phyloP scores from a whole-genome alignment of 2,888 invertebrate genomes.

The Microchrysa polita region DNA sequence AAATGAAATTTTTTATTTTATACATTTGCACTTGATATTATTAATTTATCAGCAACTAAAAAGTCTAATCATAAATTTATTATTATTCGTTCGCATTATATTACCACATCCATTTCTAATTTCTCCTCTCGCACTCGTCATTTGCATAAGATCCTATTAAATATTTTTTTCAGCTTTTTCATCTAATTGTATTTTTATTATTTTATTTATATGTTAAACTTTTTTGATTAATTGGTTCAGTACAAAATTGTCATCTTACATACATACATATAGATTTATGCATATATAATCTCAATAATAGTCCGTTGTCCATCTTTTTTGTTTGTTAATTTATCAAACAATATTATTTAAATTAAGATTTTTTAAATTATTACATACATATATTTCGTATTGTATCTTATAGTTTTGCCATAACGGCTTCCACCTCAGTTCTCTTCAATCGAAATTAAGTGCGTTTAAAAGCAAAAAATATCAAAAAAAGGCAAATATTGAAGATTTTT shows the following conservation, averaged over 20 bases:
- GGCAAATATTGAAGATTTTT: too few species aligned
- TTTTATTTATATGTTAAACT: conserved; percentile 39
- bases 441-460: too few species aligned
- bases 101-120: not conserved
- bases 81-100: too few species aligned
- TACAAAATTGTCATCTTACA: conserved; percentile 49
- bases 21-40: not conserved
- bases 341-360: not conserved
- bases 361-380: not conserved
- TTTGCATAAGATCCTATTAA: conserved; percentile 49
- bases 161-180: conserved; percentile 12
- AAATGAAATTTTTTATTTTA: not conserved
- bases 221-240: conserved; percentile 49
- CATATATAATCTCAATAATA: too few species aligned
- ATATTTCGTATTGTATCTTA: too few species aligned
- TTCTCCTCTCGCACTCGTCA: not conserved
- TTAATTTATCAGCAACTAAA: conserved; percentile 14
- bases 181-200: conserved; percentile 12
- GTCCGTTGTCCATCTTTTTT: too few species aligned
- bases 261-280: conserved; percentile 21
- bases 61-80: not conserved
- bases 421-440: too few species aligned
- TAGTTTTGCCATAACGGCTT: too few species aligned
- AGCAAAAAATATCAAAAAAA: too few species aligned
- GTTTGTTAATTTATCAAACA: too few species aligned